phyloP scores from a whole-genome alignment of 2,888 invertebrate species.

The Dioctria linearis region DNA sequence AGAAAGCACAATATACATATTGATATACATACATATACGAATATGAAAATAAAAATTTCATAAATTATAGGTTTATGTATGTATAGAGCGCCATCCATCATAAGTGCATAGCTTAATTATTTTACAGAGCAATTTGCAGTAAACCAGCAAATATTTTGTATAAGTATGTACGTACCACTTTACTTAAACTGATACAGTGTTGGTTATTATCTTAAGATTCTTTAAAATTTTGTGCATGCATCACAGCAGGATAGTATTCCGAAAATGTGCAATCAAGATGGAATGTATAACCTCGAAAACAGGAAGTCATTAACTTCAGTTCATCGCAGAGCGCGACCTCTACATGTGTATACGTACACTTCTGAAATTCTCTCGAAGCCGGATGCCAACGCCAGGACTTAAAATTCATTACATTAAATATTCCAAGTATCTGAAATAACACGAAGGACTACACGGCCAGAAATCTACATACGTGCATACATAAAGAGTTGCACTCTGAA shows the following conservation, averaged over 20 bases:
- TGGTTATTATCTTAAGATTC: constrained; percentile 2
- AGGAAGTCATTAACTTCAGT: constrained; percentile 37
- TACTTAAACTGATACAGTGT: neutral
- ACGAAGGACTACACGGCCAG: constrained; percentile 1
- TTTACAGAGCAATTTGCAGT: no score
- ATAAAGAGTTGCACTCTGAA: neutral
- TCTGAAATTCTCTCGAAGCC: constrained; percentile 15
- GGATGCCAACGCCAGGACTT: constrained; percentile 9
- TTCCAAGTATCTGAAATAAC: constrained; percentile 29
- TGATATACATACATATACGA: no score
- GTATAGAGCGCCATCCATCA: no score
- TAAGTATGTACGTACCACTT: no score
- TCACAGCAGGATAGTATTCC: constrained; percentile 12
- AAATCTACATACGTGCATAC: neutral
- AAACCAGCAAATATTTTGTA: no score
- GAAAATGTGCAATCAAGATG: constrained; percentile 17
- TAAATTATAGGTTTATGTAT: no score
- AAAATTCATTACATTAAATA: constrained; percentile 25
- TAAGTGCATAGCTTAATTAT: no score
- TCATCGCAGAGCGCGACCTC: constrained; percentile 4
- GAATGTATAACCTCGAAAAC: constrained; percentile 6
- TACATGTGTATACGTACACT: constrained; percentile 18
- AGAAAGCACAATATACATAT: no score
- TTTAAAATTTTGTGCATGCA: neutral
- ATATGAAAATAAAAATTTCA: no score